A percentile compares a stretch with the other conserved stretches of the same genome.
Evolutionary conservation across 2,797 vertebrate genomes (phyloP).

Genomic region (Danio choprae): DNA sequence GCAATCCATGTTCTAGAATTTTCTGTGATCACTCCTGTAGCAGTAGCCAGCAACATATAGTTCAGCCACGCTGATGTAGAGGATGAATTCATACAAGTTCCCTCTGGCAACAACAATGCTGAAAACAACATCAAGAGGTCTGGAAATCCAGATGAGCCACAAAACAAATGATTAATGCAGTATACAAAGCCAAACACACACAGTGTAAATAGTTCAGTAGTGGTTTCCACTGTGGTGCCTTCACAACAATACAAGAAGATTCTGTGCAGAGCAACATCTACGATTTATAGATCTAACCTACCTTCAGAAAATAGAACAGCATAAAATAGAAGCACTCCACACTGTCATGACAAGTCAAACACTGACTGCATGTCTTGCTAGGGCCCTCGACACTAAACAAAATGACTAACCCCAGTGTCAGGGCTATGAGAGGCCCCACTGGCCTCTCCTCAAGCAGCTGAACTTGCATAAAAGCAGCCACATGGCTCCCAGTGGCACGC

Average conservation of each 20-base stretch:
- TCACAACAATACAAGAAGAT: neutral
- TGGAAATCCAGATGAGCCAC: conserved; percentile 52
- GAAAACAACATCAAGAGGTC: conserved; percentile 48
- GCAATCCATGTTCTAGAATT: neutral
- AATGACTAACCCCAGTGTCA: conserved; percentile 40
- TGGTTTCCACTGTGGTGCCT: neutral
- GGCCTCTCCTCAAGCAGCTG: conserved; percentile 41
- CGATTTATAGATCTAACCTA: neutral
- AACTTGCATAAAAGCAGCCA: conserved; percentile 55
- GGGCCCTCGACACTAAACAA: conserved; percentile 29
- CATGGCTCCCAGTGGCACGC: conserved; percentile 54
- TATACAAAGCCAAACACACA: conserved; percentile 36
- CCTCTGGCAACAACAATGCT: conserved; percentile 61
- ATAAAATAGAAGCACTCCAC: conserved; percentile 2
- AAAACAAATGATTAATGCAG: conserved; percentile 62
- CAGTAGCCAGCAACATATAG: neutral
- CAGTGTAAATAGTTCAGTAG: conserved; percentile 36
- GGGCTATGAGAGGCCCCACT: conserved; percentile 35
- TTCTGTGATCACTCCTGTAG: neutral
- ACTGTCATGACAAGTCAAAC: conserved; percentile 15
- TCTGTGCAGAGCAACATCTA: neutral
- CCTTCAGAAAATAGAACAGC: no score
- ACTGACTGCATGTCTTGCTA: conserved; percentile 9
- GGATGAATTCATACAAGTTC: conserved; percentile 65
- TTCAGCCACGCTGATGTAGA: conserved; percentile 59